Evolutionary conservation across 2,113 vertebrate species (phyloP).

Genomic region (Harpagus bidentatus): DNA sequence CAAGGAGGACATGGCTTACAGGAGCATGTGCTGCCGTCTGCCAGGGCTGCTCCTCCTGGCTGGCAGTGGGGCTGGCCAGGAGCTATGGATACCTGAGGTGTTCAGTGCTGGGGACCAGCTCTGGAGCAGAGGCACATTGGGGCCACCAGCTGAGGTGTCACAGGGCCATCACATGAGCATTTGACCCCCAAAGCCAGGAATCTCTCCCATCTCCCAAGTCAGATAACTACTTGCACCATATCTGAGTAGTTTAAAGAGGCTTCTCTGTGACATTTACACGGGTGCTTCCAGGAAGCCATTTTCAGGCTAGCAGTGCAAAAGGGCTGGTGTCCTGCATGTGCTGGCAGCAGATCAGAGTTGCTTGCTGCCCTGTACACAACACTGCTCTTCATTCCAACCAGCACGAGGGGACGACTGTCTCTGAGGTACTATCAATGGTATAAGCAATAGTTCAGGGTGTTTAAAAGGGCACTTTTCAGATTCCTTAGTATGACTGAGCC

Average conservation of each 20-base stretch:
- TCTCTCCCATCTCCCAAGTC: background rate
- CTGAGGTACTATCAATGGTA: background rate
- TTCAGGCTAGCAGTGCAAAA: background rate
- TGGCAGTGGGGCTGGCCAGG: background rate
- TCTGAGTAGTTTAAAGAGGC: background rate
- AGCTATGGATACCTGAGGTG: background rate
- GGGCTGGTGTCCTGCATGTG: background rate
- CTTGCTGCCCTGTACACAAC: background rate
- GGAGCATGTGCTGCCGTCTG: background rate
- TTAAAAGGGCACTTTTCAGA: background rate
- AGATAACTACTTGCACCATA: background rate
- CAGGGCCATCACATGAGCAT: background rate
- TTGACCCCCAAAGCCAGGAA: background rate
- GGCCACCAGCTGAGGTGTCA: background rate
- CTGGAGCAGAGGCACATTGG: rapidly evolving
- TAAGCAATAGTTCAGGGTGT: background rate
- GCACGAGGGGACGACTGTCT: rapidly evolving
- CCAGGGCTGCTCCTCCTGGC: background rate
- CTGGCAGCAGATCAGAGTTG: background rate
- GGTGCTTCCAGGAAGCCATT: background rate
- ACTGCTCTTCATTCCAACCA: background rate
- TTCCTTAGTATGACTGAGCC: background rate
- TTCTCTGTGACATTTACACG: background rate
- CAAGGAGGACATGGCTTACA: background rate
- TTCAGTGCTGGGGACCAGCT: rapidly evolving